Evolutionary conservation across 2,888 invertebrate genomes (phyloP), one percentile per base, ranked within the genome.

Genomic region (Caenorhabditis sp.): DNA sequence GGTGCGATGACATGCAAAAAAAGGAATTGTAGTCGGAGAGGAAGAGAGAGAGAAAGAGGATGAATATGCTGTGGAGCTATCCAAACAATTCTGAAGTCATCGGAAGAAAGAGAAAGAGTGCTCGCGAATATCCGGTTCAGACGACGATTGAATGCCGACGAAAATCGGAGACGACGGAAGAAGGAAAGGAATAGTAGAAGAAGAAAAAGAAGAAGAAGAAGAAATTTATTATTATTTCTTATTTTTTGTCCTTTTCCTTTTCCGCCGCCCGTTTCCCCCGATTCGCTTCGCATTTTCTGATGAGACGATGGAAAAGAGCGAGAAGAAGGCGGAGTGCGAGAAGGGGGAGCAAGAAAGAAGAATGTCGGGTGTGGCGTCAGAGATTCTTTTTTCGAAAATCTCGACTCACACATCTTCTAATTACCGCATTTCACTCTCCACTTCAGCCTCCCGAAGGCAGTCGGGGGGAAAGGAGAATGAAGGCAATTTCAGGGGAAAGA

Each of bases 1-100:
- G 18, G 35, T 55, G 11, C 28, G 28, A 50, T 20, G 15, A 26
- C 32, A 37, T n/a, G 28, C 55, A 50, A 22, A 74, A 26, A 47
- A 67, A 69, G 37, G 40, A n/a, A 56, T 72, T 64, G 58, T 65
- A 64, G 56, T 50, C 35, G n/a, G 20, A 18, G 26, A 11, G 58
- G n/a, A n/a, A n/a, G n/a, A n/a, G n/a, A n/a, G n/a, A n/a, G n/a
- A n/a, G n/a, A n/a, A n/a, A n/a, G n/a, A n/a, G n/a, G n/a, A n/a
- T n/a, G n/a, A n/a, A n/a, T n/a, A 40, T 24, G 56, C 18, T 37
- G 9, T 50, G 58, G 22, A 67, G 74, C 64, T 58, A 68, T 58
- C 64, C 72, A 72, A 72, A 72, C 72, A 72, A 74, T 65, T 74
- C 74, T 60, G 51, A 74, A 74, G 74, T 74, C 74, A 67, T 65